These are phyloP conservation scores for Papilio xuthus DNA, from an alignment of 1,140 invertebrate genomes.

Conservation along the genomic window DNA sequence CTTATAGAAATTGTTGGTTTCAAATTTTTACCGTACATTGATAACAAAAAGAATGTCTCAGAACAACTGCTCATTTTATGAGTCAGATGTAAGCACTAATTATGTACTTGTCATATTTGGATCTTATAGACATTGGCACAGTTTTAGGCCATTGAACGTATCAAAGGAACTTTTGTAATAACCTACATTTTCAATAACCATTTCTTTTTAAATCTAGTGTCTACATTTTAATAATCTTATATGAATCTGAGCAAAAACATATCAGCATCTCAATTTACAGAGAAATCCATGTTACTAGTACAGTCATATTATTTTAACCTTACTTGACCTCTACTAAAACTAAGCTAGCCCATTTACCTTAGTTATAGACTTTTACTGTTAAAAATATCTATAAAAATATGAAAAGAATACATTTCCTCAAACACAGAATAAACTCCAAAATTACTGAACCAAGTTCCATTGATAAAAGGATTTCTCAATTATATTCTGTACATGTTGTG, in stretches of 20 bases:
- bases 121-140: not conserved
- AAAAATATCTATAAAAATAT: too few relatives aligned
- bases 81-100: conserved; percentile 14
- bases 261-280: not conserved
- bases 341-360: too few relatives aligned
- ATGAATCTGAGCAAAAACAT: not conserved
- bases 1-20: not conserved
- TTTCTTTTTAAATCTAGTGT: not conserved
- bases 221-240: not conserved
- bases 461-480: too few relatives aligned
- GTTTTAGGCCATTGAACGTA: not conserved
- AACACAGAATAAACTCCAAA: too few relatives aligned
- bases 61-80: conserved; percentile 2
- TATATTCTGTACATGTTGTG: too few relatives aligned
- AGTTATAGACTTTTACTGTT: too few relatives aligned
- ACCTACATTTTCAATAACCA: not conserved
- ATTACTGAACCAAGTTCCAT: too few relatives aligned
- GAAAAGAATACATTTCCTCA: too few relatives aligned
- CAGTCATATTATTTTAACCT: too few relatives aligned
- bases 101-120: conserved; percentile 1
- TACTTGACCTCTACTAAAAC: too few relatives aligned
- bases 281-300: too few relatives aligned
- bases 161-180: not conserved
- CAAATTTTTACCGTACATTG: not conserved
- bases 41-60: not conserved